Percentiles rank a stretch among this genome's conserved stretches.
Conservation (phyloP, 2,888 invertebrate species). For the Cartodere bifasciata region DNA sequence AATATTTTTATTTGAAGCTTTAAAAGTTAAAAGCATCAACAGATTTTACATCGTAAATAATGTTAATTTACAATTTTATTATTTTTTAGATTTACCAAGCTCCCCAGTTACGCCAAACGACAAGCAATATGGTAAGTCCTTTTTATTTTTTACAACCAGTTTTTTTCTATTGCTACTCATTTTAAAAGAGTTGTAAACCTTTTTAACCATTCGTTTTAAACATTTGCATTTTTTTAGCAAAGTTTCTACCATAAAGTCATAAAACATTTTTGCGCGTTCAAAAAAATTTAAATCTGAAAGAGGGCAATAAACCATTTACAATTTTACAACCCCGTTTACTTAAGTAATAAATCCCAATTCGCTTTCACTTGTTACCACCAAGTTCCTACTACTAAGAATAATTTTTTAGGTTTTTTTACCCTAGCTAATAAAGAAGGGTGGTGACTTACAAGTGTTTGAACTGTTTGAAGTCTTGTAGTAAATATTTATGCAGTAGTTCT, state of each 20-base stretch:
- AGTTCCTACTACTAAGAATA: too few species aligned
- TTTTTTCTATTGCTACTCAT: too few species aligned
- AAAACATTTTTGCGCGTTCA: too few species aligned
- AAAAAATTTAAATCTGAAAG: too few species aligned
- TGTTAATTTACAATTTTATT: conserved; percentile 14
- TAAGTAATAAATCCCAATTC: conserved; percentile 16
- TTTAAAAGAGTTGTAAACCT: too few species aligned
- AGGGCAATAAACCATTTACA: too few species aligned
- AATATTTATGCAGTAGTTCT: conserved; percentile 20
- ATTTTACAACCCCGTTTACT: background rate
- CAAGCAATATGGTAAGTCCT: conserved; percentile 31
- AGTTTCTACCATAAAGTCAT: too few species aligned
- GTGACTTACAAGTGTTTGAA: conserved; percentile 16
- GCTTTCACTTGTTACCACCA: conserved; percentile 12
- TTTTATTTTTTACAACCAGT: too few species aligned
- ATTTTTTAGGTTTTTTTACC: conserved; percentile 21
- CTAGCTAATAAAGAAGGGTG: conserved; percentile 15
- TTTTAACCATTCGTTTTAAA: too few species aligned
- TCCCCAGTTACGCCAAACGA: conserved; percentile 27
- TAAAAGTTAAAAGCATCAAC: too few species aligned
- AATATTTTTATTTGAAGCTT: too few species aligned
- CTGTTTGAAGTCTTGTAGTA: conserved; percentile 22
- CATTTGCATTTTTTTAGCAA: too few species aligned
- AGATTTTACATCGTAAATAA: conserved; percentile 6
- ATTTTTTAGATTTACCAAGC: conserved; percentile 29